Percentiles rank a stretch among this genome's conserved stretches.
Evolutionary conservation across 2,113 vertebrate species (phyloP).

Genomic region (Microtus pennsylvanicus): DNA sequence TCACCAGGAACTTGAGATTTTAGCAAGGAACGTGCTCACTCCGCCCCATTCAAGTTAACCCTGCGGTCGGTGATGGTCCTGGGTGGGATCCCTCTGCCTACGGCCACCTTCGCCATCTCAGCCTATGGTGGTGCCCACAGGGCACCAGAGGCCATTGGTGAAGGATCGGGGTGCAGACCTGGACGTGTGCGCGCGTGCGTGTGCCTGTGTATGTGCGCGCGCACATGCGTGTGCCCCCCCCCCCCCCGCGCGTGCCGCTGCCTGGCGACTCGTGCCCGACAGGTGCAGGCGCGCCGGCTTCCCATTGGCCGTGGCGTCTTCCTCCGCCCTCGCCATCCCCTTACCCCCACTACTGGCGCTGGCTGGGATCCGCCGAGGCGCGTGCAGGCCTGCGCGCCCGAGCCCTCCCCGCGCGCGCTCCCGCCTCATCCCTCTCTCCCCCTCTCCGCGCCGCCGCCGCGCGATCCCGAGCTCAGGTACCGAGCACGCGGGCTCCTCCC

Average conservation of each 20-base stretch:
- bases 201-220: not conserved
- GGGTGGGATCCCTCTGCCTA: not conserved
- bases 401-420: not conserved
- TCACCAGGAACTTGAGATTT: not conserved
- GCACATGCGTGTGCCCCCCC: not conserved
- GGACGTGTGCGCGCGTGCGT: not conserved
- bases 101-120: not conserved
- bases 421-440: not conserved
- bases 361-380: not conserved
- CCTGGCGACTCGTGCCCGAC: conserved; percentile 39
- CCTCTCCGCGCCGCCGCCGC: conserved; percentile 12
- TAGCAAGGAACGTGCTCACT: not conserved
- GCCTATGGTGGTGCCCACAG: not conserved
- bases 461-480: conserved; percentile 59
- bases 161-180: not conserved
- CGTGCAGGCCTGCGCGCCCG: not conserved
- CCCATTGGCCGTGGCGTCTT: conserved; percentile 70
- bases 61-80: accelerated
- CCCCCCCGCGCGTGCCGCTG: not conserved
- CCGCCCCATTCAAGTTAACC: not conserved
- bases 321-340: not conserved
- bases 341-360: not conserved
- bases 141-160: not conserved
- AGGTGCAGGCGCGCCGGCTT: conserved; percentile 80
- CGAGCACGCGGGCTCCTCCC: not conserved